Conservation (phyloP, 92 coral and sea anemone species). For the Scolanthus callimorphus region DNA sequence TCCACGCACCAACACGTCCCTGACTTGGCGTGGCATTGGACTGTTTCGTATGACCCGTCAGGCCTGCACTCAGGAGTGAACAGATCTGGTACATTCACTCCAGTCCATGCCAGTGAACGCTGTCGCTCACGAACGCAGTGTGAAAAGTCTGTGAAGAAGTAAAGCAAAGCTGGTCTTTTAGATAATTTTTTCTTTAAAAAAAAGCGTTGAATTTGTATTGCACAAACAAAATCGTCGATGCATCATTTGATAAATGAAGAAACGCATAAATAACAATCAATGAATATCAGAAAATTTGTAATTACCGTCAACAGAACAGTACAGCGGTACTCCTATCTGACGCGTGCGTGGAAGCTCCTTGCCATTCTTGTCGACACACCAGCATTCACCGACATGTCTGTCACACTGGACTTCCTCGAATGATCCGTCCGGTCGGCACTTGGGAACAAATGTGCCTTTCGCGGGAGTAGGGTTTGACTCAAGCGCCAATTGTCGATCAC, state of each 20-base stretch:
- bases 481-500: constrained; percentile 51
- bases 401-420: constrained; percentile 77
- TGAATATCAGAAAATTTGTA: too few relatives aligned
- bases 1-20: constrained; percentile 85
- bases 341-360: constrained; percentile 74
- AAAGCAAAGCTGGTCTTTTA: too few relatives aligned
- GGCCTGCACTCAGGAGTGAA: constrained; percentile 77
- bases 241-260: too few relatives aligned
- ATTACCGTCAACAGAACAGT: constrained; percentile 24
- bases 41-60: constrained; percentile 65
- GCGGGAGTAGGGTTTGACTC: constrained; percentile 30
- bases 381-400: constrained; percentile 53
- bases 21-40: constrained; percentile 60
- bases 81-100: constrained; percentile 48
- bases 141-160: constrained; percentile 24
- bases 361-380: constrained; percentile 87
- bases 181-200: too few relatives aligned
- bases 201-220: too few relatives aligned
- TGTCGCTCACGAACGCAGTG: constrained; percentile 70
- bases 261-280: too few relatives aligned
- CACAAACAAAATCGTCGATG: too few relatives aligned
- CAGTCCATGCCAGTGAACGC: constrained; percentile 83
- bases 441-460: constrained; percentile 55
- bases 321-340: constrained; percentile 27
- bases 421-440: constrained; percentile 67